Base-by-base conservation (phyloP, 2,888 invertebrate genomes). In the Toxonevra muliebris region DNA sequence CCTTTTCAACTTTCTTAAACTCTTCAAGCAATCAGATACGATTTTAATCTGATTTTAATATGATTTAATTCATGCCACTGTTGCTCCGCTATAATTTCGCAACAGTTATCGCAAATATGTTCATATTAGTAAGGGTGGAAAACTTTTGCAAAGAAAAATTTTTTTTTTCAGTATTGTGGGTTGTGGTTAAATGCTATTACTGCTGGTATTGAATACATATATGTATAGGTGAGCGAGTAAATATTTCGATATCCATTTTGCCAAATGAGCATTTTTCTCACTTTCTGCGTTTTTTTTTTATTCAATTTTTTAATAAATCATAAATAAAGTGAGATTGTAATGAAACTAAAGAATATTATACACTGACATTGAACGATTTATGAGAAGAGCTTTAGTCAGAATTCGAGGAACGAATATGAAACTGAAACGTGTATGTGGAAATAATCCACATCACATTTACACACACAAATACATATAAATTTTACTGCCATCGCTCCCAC, bases 401-500 rank as follows among this genome's bases (percentile, higher is more conserved):
- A 4, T 30, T 30, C 30, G 30, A 30, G 3, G 30, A 12, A 17
- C 10, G 19, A 2, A 20, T 5, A 3, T 54, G 54, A 11, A 17
- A 54, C 54, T 11, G 15, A 10, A 17, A 19, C 12, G 1, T 54
- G 3, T 17, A 20, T 57, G 15, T 41, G 15, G 3, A 40, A 15
- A 40, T 40, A 13, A 30, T 30, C 10, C 20, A n/a, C 11, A 10
- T n/a, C 48, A 15, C 11, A 48, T 48, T 48, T 48, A 48, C n/a
- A 15, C 48, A 13, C n/a, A 48, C 48, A 48, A 7, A 15, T 5
- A 15, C n/a, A 8, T 11, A 15, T 5, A 48, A 8, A 15, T 7
- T 13, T 5, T 5, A 48, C n/a, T n/a, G n/a, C n/a, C n/a, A n/a
- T n/a, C n/a, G 48, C 48, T 13, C 48, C 43, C 11, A 66, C 79